Evolutionary conservation across 2,888 invertebrate genomes (phyloP), one percentile per base, ranked within the genome.

Genomic region (Slavum lentiscoides): DNA sequence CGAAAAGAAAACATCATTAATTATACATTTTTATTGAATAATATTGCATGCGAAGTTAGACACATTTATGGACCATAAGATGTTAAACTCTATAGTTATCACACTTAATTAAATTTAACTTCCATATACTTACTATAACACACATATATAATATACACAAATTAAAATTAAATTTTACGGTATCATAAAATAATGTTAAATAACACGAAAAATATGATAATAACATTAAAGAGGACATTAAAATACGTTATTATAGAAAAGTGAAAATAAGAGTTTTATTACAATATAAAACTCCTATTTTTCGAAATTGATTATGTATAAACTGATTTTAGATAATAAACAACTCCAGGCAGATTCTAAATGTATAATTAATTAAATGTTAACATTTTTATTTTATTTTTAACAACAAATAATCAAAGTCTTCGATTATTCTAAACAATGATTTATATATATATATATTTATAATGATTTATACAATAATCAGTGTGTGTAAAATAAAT

Each of bases 11-110:
- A 59, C n/a, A 59, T 11, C 64, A 59, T 76, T 59, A 59, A 68
- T 68, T 75, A 58, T 75, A 43, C 43, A 17, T 58, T 21, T 43
- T 58, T 67, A 58, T 75, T 75, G 64, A 64, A 64, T 64, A 74
- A 64, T 74, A 49, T 74, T 74, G n/a, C n/a, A 74, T 23, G 43
- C 61, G 59, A 23, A 73, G 11, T 43, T 23, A 23, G 73, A 73
- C 72, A 61, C 19, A 23, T 73, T 73, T 73, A 61, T 61, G 73
- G 61, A 49, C 59, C 61, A 23, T 73, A 21, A 61, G 61, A 43
- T 73, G 59, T 43, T 61, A 23, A 43, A 61, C 59, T 11, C 43
- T 17, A 23, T 43, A 59, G 23, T 72, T 59, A 61, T 61, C 61
- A 43, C 73, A 23, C 19, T 73, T 49, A 49, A 73, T 73, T 61